Conservation (phyloP, 1,140 invertebrate species). For the Formica selysi region DNA sequence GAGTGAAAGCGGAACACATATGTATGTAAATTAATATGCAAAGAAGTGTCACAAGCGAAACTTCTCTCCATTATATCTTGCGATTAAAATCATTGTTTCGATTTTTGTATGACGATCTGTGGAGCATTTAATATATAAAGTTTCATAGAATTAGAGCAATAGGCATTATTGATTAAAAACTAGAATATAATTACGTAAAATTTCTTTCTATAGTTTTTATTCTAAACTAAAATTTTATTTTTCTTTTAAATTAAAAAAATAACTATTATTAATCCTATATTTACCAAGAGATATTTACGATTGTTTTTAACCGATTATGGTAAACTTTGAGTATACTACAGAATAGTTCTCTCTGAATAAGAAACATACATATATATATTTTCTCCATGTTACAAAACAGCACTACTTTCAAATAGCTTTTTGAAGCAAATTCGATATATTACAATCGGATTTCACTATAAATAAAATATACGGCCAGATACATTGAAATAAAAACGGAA, state of each 20-base stretch:
- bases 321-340: neutral
- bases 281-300: neutral
- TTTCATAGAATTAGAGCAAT: neutral
- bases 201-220: neutral
- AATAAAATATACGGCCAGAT: neutral
- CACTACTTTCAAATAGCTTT: neutral
- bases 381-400: neutral
- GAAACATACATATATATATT: neutral
- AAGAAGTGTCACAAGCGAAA: slow-evolving; percentile 56
- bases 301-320: neutral
- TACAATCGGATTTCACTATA: neutral
- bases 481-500: slow-evolving; percentile 18
- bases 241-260: neutral
- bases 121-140: neutral
- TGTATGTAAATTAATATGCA: slow-evolving; percentile 11
- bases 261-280: neutral
- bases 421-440: slow-evolving; percentile 2
- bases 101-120: neutral
- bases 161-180: neutral
- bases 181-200: neutral
- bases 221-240: too few species aligned
- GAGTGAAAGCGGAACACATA: slow-evolving; percentile 58
- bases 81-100: neutral
- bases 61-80: slow-evolving; percentile 3
- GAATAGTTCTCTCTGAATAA: neutral